Evolutionary conservation across 2,113 vertebrate genomes (phyloP).

Genomic region (Elanoides forficatus): DNA sequence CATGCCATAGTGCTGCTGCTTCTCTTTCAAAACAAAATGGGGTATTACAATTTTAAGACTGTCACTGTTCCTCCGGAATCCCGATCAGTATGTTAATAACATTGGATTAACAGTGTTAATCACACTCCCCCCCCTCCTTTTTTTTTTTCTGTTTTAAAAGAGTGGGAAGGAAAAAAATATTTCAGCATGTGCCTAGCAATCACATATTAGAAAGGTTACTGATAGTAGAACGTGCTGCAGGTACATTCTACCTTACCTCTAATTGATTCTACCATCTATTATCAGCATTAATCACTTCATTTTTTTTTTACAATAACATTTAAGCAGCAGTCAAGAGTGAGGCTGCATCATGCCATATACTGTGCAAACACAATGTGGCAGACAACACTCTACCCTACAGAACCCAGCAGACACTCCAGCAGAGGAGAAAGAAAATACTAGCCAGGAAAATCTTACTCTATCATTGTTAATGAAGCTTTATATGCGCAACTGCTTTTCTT

Average conservation of each 20-base stretch:
- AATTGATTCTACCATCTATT: neutral
- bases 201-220: neutral
- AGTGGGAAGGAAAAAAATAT: neutral
- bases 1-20: neutral
- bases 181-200: neutral
- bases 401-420: neutral
- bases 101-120: neutral
- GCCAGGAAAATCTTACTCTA: neutral
- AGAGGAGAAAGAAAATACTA: neutral
- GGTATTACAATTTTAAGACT: neutral
- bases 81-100: neutral
- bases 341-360: neutral
- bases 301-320: neutral
- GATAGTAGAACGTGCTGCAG: neutral
- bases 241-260: neutral
- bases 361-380: neutral
- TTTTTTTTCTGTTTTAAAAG: neutral
- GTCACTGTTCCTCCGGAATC: neutral
- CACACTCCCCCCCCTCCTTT: accelerated
- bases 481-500: neutral
- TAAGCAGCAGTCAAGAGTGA: neutral
- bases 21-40: neutral
- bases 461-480: neutral
- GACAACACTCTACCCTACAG: neutral
- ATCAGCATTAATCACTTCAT: neutral